These are phyloP conservation scores for Meganola albula DNA, from an alignment of 2,888 invertebrate species.

Conservation along the genomic window DNA sequence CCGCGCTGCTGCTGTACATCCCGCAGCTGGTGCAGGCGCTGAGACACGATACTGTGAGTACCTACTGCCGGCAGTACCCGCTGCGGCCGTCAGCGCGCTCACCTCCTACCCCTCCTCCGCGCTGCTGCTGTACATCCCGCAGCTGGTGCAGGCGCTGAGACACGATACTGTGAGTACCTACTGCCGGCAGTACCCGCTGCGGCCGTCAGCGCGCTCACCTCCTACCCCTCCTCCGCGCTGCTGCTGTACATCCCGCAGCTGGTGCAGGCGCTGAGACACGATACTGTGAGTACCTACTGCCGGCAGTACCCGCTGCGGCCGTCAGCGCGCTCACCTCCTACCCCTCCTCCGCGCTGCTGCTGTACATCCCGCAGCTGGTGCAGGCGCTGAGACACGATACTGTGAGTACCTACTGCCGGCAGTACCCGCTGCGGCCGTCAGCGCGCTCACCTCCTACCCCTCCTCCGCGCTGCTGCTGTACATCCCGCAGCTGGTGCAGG, in stretches of 20 bases:
- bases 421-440: constrained; percentile 59
- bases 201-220: constrained; percentile 83
- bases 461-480: constrained; percentile 83
- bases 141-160: constrained; percentile 66
- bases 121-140: constrained; percentile 86
- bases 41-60: constrained; percentile 18
- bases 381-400: constrained; percentile 43
- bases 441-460: constrained; percentile 88
- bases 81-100: constrained; percentile 64
- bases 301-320: not conserved
- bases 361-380: constrained; percentile 91
- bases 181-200: not conserved
- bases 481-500: constrained; percentile 88
- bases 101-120: constrained; percentile 88
- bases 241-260: constrained; percentile 91
- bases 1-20: constrained; percentile 81
- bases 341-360: constrained; percentile 88
- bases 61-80: not conserved
- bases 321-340: constrained; percentile 80
- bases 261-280: constrained; percentile 18
- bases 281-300: constrained; percentile 67
- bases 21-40: constrained; percentile 81
- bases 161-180: too few relatives aligned
- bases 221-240: constrained; percentile 85
- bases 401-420: too few relatives aligned